Conservation (phyloP, 2,888 invertebrate species). For the Reticulitermes lucifugus region DNA sequence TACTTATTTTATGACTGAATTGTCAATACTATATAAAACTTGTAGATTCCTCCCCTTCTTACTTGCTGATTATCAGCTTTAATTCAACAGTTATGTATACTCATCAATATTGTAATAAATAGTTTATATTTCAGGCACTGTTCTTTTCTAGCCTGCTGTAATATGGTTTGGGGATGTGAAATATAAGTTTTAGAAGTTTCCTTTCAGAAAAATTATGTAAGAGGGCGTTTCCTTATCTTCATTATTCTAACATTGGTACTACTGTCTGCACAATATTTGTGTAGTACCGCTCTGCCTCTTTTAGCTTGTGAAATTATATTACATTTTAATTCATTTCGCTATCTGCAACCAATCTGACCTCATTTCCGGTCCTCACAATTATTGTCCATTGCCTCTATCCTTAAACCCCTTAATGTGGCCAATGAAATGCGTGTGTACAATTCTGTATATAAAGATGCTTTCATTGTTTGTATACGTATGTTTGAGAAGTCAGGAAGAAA, state of each 20-base stretch:
- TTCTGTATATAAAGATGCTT: background rate
- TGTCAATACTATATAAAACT: background rate
- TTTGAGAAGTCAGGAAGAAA: background rate
- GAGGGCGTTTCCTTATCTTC: conserved; percentile 55
- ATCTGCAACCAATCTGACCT: background rate
- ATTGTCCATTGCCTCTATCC: background rate
- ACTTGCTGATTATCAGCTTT: background rate
- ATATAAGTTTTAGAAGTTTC: background rate
- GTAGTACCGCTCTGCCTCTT: background rate
- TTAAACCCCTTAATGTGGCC: background rate
- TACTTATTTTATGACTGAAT: background rate
- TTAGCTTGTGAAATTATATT: background rate
- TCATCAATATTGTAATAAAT: background rate
- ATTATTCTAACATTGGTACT: background rate
- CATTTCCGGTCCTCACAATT: background rate
- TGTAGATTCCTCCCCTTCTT: background rate
- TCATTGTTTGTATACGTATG: background rate
- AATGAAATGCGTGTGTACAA: background rate
- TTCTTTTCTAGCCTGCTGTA: background rate
- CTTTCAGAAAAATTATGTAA: background rate
- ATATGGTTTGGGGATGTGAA: background rate
- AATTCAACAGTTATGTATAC: background rate
- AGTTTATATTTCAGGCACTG: background rate
- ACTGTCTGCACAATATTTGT: background rate
- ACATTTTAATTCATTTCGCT: background rate